Evolutionary conservation across 2,888 invertebrate genomes (phyloP), one percentile per base, ranked within the genome.

Genomic region (Agapostemon virescens): DNA sequence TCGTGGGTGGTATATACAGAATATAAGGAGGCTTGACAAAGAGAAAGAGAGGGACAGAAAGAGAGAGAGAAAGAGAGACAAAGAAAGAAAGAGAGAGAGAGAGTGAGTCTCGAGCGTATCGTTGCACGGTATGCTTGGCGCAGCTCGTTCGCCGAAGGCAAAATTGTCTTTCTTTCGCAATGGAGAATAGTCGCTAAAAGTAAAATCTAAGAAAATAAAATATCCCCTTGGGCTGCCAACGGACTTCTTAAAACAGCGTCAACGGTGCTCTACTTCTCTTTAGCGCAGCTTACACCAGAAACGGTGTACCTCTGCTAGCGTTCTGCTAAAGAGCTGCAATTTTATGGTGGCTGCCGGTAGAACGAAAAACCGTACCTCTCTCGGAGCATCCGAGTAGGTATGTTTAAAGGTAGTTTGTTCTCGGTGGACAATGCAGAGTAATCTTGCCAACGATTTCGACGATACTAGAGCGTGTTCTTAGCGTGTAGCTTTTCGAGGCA

Each of bases 1-100:
- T 85, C 81, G 75, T 81, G 86, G 88, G 80, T 79, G 85, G 84
- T 89, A 88, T 87, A 86, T 84, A 83, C 80, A 83, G 82, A 83
- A 85, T 85, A 83, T 86, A 84, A 85, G 85, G 68, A 74, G 67
- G 74, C 64, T 74, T 58, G 72, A 79, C 77, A 69, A 30, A 58
- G 72, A 63, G 71, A 74, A 42, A 45, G 74, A 63, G 69, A 70
- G 52, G 9, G 68, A 58, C 73, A 71, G 36, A 42, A 17, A 45
- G 61, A 49, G 45, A 63, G 64, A 30, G 55, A 63, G 64, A 74
- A 55, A 58, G 69, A 75, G 76, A 73, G 38, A 58, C 69, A 63
- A 68, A 70, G 45, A 40, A 70, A 55, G 69, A 74, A 63, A 30
- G 68, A 58, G 73, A 61, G 17, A 38, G 17, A 49, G 63, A 45